These are phyloP conservation scores for Ceriagrion tenellum DNA, from an alignment of 2,888 invertebrate genomes.

Conservation along the genomic window DNA sequence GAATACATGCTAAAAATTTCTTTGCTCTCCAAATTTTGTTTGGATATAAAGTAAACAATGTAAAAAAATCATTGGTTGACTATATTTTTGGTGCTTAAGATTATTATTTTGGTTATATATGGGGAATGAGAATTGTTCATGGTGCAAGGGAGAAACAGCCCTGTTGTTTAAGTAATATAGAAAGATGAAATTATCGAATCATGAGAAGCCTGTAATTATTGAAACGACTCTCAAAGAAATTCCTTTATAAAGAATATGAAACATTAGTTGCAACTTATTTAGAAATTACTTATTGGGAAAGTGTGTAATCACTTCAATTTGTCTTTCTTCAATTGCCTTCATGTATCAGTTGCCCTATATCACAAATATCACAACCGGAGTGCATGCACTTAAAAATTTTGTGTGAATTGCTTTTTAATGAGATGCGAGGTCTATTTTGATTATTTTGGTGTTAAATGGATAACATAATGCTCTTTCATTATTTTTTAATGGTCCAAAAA, in stretches of 20 bases:
- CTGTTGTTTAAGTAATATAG: background rate
- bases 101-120: background rate
- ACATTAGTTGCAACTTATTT: background rate
- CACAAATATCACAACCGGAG: background rate
- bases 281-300: background rate
- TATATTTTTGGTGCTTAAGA: background rate
- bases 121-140: background rate
- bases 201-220: background rate
- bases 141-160: background rate
- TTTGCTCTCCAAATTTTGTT: too few relatives aligned
- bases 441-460: background rate
- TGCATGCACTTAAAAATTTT: background rate
- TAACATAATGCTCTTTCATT: background rate
- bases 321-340: background rate
- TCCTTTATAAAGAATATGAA: background rate
- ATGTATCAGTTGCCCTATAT: background rate
- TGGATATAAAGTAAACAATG: too few relatives aligned
- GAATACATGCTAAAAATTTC: too few relatives aligned
- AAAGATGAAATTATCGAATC: background rate
- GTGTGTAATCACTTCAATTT: background rate
- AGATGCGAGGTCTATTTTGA: background rate
- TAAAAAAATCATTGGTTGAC: too few relatives aligned
- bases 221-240: background rate
- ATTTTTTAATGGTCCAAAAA: background rate
- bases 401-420: background rate